Percentiles rank a stretch among this genome's conserved stretches.
phyloP scores from a whole-genome alignment of 1,140 invertebrate genomes.

The Chironomus tepperi region DNA sequence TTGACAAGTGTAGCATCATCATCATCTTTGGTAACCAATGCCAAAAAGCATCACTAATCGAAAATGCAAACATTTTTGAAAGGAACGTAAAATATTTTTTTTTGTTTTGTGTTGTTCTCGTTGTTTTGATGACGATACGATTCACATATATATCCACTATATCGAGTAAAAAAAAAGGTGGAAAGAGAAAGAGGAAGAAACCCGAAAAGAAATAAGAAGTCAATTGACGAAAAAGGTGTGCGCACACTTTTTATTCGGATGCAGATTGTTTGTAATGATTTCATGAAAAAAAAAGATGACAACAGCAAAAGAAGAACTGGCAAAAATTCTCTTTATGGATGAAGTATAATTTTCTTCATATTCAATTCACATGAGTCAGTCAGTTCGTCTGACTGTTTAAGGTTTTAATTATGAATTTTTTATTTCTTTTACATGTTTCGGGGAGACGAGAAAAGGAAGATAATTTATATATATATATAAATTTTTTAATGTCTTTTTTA shows the following conservation, averaged over 20 bases:
- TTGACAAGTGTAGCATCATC: conserved; percentile 5
- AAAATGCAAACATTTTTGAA: conserved; percentile 21
- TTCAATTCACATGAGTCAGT: no score
- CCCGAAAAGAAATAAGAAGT: not conserved
- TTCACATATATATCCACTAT: not conserved
- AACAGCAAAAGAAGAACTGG: no score
- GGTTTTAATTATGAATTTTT: no score
- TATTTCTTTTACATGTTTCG: no score
- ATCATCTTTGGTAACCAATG: not conserved
- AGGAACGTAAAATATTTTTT: conserved; percentile 6
- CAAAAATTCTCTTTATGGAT: no score
- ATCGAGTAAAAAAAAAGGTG: not conserved
- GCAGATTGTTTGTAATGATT: not conserved
- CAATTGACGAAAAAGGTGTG: conserved; percentile 6
- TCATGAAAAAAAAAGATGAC: not conserved
- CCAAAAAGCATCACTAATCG: not conserved
- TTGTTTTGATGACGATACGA: no score
- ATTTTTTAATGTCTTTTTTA: no score
- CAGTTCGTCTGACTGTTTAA: no score
- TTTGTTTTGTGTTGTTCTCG: no score
- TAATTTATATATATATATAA: no score
- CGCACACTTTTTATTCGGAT: conserved; percentile 5
- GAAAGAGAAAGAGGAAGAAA: not conserved
- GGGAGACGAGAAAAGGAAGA: no score
- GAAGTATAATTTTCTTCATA: no score